Evolutionary conservation across 2,113 vertebrate genomes (phyloP).

Genomic region (Equus przewalskii): DNA sequence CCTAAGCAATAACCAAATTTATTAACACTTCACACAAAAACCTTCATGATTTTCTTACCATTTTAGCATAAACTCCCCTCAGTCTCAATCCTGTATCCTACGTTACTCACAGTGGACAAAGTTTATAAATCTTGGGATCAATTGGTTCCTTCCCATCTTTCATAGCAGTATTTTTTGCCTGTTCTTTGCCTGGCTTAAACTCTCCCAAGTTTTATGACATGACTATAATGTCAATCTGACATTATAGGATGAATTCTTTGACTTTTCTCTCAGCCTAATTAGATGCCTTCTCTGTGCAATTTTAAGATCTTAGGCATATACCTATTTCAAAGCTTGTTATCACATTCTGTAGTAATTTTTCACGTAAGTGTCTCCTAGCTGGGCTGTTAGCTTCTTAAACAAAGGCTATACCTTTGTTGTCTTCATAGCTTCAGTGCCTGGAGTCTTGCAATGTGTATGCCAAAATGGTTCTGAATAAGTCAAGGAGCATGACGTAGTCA

Average conservation of each 20-base stretch:
- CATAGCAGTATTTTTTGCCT: not conserved
- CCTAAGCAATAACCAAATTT: not conserved
- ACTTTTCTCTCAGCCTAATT: not conserved
- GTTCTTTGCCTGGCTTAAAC: conserved; percentile 5
- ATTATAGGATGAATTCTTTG: not conserved
- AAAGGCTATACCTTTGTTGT: not conserved
- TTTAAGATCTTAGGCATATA: not conserved
- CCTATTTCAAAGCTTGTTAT: conserved; percentile 24
- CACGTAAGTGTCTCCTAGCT: not conserved
- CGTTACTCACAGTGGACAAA: not conserved
- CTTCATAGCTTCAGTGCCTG: not conserved
- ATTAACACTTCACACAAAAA: not conserved
- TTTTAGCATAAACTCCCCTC: not conserved
- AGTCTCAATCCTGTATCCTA: not conserved
- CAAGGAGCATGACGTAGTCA: not conserved
- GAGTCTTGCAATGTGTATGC: not conserved
- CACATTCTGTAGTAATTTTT: conserved; percentile 4
- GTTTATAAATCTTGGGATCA: not conserved
- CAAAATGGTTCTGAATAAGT: conserved; percentile 10
- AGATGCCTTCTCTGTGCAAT: not conserved
- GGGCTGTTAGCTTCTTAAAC: not conserved
- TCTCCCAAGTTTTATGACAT: not conserved
- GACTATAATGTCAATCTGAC: not conserved
- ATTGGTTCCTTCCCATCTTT: not conserved
- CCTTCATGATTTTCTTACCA: not conserved